A percentile compares a stretch with the other conserved stretches of the same genome.
These are phyloP conservation scores for Pogoniulus pusillus DNA, from an alignment of 2,797 vertebrate genomes.

Conservation along the genomic window DNA sequence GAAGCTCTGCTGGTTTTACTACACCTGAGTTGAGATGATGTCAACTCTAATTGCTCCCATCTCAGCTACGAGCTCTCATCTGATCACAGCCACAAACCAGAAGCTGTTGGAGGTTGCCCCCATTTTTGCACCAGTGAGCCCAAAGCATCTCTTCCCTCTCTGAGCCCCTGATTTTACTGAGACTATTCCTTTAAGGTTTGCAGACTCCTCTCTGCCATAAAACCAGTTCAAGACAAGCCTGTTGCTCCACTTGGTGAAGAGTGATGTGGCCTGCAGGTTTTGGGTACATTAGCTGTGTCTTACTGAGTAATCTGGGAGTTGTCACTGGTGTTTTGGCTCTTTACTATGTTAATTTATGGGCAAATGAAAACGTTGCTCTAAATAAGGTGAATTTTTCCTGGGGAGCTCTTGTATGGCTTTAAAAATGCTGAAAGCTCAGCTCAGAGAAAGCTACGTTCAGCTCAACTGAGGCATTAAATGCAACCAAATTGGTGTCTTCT, in stretches of 20 bases:
- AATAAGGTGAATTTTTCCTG: constrained; percentile 23
- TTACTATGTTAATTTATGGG: constrained; percentile 46
- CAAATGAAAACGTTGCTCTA: background rate
- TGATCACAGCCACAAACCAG: background rate
- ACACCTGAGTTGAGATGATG: fast-evolving
- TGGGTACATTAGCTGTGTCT: constrained; percentile 38
- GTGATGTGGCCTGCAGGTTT: constrained; percentile 43
- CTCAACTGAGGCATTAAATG: background rate
- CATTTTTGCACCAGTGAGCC: background rate
- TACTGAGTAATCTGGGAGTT: constrained; percentile 36
- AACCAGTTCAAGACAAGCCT: constrained; percentile 43
- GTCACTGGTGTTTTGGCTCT: background rate
- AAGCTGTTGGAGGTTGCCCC: background rate
- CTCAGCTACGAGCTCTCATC: background rate
- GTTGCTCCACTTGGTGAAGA: constrained; percentile 56
- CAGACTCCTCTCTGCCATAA: background rate
- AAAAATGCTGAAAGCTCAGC: background rate
- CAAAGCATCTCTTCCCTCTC: background rate
- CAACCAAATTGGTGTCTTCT: background rate
- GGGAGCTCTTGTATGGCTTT: background rate
- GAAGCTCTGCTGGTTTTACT: fast-evolving
- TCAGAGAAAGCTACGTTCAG: background rate
- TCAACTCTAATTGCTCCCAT: background rate
- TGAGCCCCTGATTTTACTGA: background rate
- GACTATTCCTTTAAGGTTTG: background rate